Percentiles rank a stretch among this genome's conserved stretches.
Evolutionary conservation across 2,888 invertebrate genomes (phyloP).

Genomic region (Calliopum simillimum): DNA sequence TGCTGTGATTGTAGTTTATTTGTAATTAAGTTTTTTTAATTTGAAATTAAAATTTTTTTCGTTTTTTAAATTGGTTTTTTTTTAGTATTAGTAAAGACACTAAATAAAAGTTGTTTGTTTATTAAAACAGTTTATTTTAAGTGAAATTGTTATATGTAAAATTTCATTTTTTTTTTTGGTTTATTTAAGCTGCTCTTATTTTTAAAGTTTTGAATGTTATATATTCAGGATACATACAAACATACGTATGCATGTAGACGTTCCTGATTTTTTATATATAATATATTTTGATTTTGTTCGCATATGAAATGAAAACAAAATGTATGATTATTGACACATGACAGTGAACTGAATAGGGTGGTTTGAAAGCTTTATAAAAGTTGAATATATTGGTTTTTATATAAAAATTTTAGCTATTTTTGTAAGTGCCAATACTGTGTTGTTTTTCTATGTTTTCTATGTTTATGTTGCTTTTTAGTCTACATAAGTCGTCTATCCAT

Average conservation of each 20-base stretch:
- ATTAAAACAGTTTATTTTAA: background rate
- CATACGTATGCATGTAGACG: constrained; percentile 38
- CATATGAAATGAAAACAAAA: constrained; percentile 23
- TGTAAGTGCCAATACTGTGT: too few species aligned
- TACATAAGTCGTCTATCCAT: too few species aligned
- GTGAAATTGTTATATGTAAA: constrained; percentile 5
- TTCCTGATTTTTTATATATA: constrained; percentile 38
- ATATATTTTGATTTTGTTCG: constrained; percentile 32
- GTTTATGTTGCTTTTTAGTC: too few species aligned
- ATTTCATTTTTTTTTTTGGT: constrained; percentile 22
- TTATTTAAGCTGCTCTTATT: constrained; percentile 8
- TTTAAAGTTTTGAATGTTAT: constrained; percentile 17
- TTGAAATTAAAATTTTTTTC: constrained; percentile 2
- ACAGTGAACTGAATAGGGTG: constrained; percentile 26
- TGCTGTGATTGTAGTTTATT: constrained; percentile 34
- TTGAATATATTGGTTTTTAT: background rate
- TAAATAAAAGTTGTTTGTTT: background rate
- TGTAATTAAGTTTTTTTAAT: constrained; percentile 22
- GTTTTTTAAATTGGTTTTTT: background rate
- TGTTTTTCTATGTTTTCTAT: too few species aligned
- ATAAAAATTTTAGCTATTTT: too few species aligned
- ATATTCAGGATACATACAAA: constrained; percentile 21
- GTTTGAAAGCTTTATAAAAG: constrained; percentile 26
- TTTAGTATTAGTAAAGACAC: too few species aligned
- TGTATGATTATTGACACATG: constrained; percentile 15